phyloP scores from a whole-genome alignment of 2,113 vertebrate species.

The sheep (Ovis aries) region ARS-UI_Ramb_v3.0 NC_056063.1:16074001-16074500 shows the following conservation, averaged over 20 bases:
- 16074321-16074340: rapidly evolving
- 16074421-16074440: neutral
- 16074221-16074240: neutral
- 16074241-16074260: neutral
- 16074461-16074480: neutral
- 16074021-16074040: neutral
- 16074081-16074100: neutral
- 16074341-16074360: neutral
- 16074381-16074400: rapidly evolving
- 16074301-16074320: neutral
- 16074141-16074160: neutral
- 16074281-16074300: neutral
- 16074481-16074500: neutral
- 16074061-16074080: neutral
- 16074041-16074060: neutral
- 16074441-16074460: neutral
- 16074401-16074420: neutral
- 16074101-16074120: neutral
- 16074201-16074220: neutral
- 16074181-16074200: neutral
- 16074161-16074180: neutral
- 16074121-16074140: neutral
- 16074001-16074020: neutral
- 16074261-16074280: neutral
- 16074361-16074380: rapidly evolving